Evolutionary conservation across 2,113 vertebrate genomes (phyloP), one percentile per base, ranked within the genome.

Genomic region (Mirounga angustirostris): DNA sequence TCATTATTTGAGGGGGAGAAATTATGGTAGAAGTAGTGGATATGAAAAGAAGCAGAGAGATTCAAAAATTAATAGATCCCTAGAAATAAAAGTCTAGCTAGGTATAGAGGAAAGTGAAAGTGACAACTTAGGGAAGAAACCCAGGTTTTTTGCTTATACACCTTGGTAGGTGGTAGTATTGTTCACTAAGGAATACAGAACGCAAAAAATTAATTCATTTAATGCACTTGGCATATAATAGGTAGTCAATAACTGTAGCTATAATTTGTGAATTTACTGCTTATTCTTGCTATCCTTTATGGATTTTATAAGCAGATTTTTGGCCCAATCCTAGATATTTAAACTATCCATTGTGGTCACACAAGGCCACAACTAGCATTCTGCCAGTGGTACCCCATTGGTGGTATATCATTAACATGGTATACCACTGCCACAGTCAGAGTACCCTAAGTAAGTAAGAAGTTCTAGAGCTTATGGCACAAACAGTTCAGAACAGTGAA

Each of bases 281-380:
- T 86, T n/a, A 26, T 65, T n/a, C 19, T 85, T 65, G 6, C 26
- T 87, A 50, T 81, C 28, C 33, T 73, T 65, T 59, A 36, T 28
- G 4, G 30, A 91, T 93, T 91, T 90, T 83, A 94, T 74, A 74
- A 92, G 24, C 22, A 92, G 89, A 92, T 90, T 86, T 24, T 28
- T 46, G 11, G 22, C 22, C 0, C 88, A 2, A 67, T 54, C 21
- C 4, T 59, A 89, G 16, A 40, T 65, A 54, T 67, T 50, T 95
- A 80, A 97, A 97, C 33, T 67, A 73, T 36, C 15, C 36, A 61
- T 0, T 52, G 22, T 2, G 21, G 4, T 87, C 24, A 56, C 56
- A 12, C 5, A 83, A 81, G n/a, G 52, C 14, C 4, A 52, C 56
- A 22, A 24, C 22, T 61, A 16, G 21, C 90, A 36, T 58, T 81